phyloP scores from a whole-genome alignment of 1,140 invertebrate species.

The Microplitis mediator region DNA sequence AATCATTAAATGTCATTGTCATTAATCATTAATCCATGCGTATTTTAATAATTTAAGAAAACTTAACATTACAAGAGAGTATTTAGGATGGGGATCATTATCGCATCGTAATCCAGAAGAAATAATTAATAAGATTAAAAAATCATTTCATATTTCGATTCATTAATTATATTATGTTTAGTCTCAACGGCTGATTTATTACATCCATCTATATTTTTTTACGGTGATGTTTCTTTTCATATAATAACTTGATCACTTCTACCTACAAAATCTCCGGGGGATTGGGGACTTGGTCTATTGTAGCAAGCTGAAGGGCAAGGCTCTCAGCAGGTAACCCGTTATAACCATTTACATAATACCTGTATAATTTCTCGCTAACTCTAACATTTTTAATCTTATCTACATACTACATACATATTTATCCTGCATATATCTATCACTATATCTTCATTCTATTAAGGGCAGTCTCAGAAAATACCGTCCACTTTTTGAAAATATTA shows the following conservation, averaged over 20 bases:
- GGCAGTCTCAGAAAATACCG: too few species aligned
- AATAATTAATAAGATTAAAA: too few species aligned
- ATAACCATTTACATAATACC: slow-evolving; percentile 34
- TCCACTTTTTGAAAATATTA: too few species aligned
- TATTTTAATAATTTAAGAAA: too few species aligned
- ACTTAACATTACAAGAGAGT: too few species aligned
- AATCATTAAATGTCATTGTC: too few species aligned
- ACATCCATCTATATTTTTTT: slow-evolving; percentile 41
- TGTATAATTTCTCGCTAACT: slow-evolving; percentile 9
- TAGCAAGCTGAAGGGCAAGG: slow-evolving; percentile 82
- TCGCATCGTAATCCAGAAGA: too few species aligned
- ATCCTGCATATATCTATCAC: neutral
- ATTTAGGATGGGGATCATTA: too few species aligned
- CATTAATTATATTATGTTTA: slow-evolving; percentile 5
- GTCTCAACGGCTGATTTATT: slow-evolving; percentile 34
- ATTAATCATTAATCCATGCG: too few species aligned
- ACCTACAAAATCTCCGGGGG: slow-evolving; percentile 55
- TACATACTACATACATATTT: slow-evolving; percentile 22
- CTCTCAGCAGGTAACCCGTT: slow-evolving; percentile 75
- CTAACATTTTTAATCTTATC: slow-evolving; percentile 29
- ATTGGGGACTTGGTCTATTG: slow-evolving; percentile 67
- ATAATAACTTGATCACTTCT: slow-evolving; percentile 49
- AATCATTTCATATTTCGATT: neutral
- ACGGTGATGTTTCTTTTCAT: slow-evolving; percentile 52
- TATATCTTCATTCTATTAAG: neutral